phyloP scores from a whole-genome alignment of 2,113 vertebrate species.

The Hyla sarda region DNA sequence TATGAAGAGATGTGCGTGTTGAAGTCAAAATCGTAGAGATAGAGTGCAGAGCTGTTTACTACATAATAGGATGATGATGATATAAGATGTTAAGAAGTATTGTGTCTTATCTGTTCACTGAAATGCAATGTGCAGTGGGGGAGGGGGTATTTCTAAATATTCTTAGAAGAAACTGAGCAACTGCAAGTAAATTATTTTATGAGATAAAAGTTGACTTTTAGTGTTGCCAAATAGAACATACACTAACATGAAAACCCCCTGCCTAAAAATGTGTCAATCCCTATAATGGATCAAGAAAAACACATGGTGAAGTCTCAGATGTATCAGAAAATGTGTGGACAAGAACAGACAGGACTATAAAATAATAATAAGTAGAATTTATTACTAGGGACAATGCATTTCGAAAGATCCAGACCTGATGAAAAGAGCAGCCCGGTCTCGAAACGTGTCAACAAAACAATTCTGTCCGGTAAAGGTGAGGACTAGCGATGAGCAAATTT shows the following conservation, averaged over 20 bases:
- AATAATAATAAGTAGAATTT: too few relatives aligned
- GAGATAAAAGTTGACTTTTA: neutral
- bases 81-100: slow-evolving; percentile 6
- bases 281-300: too few relatives aligned
- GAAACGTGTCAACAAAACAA: too few relatives aligned
- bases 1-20: neutral
- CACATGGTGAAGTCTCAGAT: too few relatives aligned
- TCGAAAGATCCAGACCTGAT: too few relatives aligned
- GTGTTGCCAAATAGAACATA: neutral
- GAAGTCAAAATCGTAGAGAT: slow-evolving; percentile 1
- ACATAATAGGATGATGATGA: slow-evolving; percentile 18
- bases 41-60: neutral
- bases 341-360: too few relatives aligned
- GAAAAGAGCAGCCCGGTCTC: too few relatives aligned
- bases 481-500: too few relatives aligned
- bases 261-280: too few relatives aligned
- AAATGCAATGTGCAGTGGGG: neutral
- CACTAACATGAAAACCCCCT: neutral
- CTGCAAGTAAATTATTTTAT: neutral
- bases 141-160: neutral
- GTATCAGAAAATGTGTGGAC: too few relatives aligned
- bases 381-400: too few relatives aligned
- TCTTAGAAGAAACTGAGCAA: neutral
- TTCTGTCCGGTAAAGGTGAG: too few relatives aligned
- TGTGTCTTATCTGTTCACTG: neutral